A percentile compares a stretch with the other conserved stretches of the same genome.
Evolutionary conservation across 2,113 vertebrate genomes (phyloP).

Genomic region (Pterocles gutturalis): DNA sequence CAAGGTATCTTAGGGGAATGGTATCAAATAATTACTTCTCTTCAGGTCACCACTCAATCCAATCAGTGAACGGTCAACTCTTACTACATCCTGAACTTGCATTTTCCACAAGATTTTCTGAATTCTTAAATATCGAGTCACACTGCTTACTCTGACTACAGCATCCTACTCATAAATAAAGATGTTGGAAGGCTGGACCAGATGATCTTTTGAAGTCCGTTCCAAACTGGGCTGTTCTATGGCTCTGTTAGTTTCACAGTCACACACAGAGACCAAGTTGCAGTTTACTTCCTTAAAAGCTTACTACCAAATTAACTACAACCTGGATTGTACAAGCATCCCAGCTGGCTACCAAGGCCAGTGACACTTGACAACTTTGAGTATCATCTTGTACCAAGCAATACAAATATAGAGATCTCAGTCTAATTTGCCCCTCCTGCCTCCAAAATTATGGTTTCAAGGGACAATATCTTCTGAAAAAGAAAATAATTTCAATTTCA

Average conservation of each 20-base stretch:
- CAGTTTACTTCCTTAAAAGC: not conserved
- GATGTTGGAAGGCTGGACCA: not conserved
- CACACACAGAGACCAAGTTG: not conserved
- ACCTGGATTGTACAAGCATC: not conserved
- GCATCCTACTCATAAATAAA: not conserved
- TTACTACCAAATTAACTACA: not conserved
- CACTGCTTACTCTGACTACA: not conserved
- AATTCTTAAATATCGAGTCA: not conserved
- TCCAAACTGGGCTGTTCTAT: not conserved
- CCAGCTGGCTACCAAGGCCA: not conserved
- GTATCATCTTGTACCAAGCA: not conserved
- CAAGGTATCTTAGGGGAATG: not conserved
- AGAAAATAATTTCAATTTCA: not conserved
- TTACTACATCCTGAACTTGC: not conserved
- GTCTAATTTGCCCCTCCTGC: not conserved
- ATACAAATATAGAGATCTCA: not conserved
- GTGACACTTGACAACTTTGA: not conserved
- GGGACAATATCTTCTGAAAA: not conserved
- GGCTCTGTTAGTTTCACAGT: not conserved
- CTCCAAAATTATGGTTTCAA: not conserved
- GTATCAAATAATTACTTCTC: conserved; percentile 45
- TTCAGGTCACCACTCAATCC: not conserved
- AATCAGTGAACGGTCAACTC: not conserved
- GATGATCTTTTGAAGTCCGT: not conserved
- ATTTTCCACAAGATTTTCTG: not conserved